phyloP scores from a whole-genome alignment of 2,888 invertebrate genomes.

The Rotaria socialis region DNA sequence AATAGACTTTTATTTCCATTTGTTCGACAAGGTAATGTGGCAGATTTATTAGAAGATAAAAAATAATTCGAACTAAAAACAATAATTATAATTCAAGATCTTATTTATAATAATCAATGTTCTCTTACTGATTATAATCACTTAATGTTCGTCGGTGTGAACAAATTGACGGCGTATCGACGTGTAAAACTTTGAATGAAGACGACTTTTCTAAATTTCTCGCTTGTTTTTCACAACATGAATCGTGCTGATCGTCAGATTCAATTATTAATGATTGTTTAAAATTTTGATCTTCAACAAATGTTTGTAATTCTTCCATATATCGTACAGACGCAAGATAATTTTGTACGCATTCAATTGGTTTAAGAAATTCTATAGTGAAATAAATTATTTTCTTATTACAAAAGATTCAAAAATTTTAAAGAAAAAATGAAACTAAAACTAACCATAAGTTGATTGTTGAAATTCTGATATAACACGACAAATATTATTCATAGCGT shows the following conservation, averaged over 20 bases:
- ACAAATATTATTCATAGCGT: conserved; percentile 85
- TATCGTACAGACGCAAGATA: conserved; percentile 83
- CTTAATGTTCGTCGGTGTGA: conserved; percentile 20
- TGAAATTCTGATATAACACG: conserved; percentile 81
- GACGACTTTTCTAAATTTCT: conserved; percentile 22
- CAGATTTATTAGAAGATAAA: background rate
- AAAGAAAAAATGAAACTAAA: no score
- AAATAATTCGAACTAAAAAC: background rate
- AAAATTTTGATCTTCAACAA: conserved; percentile 89
- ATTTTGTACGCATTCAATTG: conserved; percentile 72
- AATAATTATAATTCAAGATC: background rate
- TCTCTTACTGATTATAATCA: background rate
- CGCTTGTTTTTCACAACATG: background rate
- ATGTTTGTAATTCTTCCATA: conserved; percentile 89
- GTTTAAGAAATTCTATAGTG: conserved; percentile 60
- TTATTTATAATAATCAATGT: background rate
- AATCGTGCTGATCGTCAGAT: background rate
- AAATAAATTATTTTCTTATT: conserved; percentile 50
- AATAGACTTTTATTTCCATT: conserved; percentile 19
- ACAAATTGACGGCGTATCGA: no score
- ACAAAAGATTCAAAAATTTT: background rate
- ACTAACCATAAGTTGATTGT: conserved; percentile 72
- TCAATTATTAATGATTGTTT: conserved; percentile 60
- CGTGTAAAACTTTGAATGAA: background rate
- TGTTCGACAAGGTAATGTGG: conserved; percentile 26